phyloP scores from a whole-genome alignment of 2,888 invertebrate genomes.

The Oscheius sp. region DNA sequence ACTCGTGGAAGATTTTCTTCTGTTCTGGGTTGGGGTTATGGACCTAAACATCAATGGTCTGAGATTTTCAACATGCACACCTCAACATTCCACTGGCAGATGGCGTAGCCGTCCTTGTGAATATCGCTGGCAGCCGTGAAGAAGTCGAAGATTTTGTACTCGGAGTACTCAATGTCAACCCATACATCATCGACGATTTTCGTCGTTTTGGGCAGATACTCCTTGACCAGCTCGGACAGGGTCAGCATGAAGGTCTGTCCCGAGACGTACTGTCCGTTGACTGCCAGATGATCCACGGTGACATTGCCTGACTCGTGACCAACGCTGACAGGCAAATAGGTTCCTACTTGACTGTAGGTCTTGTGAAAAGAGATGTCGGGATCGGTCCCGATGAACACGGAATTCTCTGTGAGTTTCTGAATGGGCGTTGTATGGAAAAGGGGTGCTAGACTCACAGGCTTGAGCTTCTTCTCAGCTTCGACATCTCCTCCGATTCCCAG shows the following conservation, averaged over 20 bases:
- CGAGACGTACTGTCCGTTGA: neutral
- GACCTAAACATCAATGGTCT: neutral
- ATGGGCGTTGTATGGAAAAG: neutral
- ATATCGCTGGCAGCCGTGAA: neutral
- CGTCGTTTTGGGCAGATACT: constrained; percentile 14
- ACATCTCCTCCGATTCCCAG: constrained; percentile 12
- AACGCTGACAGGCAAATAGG: neutral
- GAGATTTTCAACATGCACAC: neutral
- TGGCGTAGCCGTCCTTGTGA: neutral
- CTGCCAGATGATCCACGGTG: neutral
- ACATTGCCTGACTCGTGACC: constrained; percentile 8
- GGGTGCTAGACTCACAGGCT: neutral
- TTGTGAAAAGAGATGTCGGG: neutral
- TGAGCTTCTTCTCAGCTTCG: constrained; percentile 19
- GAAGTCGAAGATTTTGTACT: constrained; percentile 13
- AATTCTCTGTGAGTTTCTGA: neutral
- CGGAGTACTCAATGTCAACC: constrained; percentile 19
- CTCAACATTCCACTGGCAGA: constrained; percentile 19
- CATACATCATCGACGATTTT: constrained; percentile 10
- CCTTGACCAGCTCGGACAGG: neutral
- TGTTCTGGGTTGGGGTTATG: constrained; percentile 1
- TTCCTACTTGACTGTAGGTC: constrained; percentile 8
- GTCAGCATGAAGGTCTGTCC: constrained; percentile 4
- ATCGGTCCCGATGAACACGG: constrained; percentile 6
- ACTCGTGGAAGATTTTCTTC: constrained; percentile 1